Evolutionary conservation across 2,888 invertebrate species (phyloP).

Genomic region (Poecilobothrus nobilitatus): DNA sequence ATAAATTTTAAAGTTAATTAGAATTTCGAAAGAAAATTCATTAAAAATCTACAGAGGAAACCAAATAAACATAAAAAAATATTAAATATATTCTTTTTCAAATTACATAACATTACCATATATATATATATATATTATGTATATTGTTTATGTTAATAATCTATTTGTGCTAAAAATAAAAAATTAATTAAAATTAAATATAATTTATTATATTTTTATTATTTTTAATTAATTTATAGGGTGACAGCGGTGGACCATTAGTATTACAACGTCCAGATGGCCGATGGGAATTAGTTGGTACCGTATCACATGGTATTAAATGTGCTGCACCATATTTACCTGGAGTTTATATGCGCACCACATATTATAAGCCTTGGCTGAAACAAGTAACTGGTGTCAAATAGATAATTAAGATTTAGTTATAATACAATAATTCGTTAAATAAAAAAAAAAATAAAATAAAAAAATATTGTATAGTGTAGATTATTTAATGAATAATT

Average conservation of each 20-base stretch:
- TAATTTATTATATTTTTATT: no score
- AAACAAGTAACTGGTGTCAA: conserved; percentile 74
- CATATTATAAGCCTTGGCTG: conserved; percentile 86
- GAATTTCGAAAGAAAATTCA: no score
- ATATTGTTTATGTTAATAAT: no score
- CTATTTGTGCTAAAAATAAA: no score
- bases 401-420: conserved; percentile 31
- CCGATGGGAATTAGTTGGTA: conserved; percentile 79
- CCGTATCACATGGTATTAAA: conserved; percentile 91
- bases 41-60: no score
- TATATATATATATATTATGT: no score
- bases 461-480: conserved; percentile 12
- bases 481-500: conserved; percentile 19
- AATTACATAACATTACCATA: no score
- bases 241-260: conserved; percentile 86
- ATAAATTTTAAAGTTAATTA: no score
- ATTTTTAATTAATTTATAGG: conserved; percentile 48
- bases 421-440: neutral
- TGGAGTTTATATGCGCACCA: conserved; percentile 89
- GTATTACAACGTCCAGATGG: conserved; percentile 76
- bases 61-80: no score
- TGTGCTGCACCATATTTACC: conserved; percentile 87
- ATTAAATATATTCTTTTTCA: no score
- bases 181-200: no score
- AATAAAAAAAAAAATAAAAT: neutral